phyloP scores from a whole-genome alignment of 2,797 vertebrate species.

The Gymnothorax reevesii region DNA sequence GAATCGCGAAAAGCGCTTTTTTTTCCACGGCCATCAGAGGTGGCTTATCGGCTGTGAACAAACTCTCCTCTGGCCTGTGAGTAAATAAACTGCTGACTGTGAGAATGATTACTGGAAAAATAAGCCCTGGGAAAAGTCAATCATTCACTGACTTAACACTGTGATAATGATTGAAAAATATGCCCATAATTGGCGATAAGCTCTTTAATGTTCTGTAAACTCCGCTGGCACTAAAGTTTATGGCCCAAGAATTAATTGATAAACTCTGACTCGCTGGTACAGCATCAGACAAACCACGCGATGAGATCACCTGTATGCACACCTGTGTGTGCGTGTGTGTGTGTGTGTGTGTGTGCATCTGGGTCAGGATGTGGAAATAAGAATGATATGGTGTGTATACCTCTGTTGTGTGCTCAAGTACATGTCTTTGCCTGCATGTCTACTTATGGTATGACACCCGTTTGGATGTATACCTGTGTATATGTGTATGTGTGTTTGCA shows the following conservation, averaged over 20 bases:
- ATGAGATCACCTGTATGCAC: neutral
- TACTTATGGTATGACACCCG: constrained; percentile 27
- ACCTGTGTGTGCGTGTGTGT: constrained; percentile 22
- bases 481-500: neutral
- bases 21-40: constrained; percentile 49
- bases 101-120: constrained; percentile 49
- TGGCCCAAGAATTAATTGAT: constrained; percentile 63
- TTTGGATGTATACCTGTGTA: constrained; percentile 24
- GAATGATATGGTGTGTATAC: neutral
- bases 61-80: constrained; percentile 41
- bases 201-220: constrained; percentile 53
- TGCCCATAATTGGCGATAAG: constrained; percentile 51
- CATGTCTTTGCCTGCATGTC: neutral
- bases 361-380: neutral
- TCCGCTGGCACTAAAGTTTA: constrained; percentile 60
- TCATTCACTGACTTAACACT: constrained; percentile 56
- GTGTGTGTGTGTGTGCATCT: neutral
- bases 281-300: neutral
- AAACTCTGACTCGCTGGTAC: constrained; percentile 27
- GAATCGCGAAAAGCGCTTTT: constrained; percentile 43
- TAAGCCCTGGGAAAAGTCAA: constrained; percentile 42
- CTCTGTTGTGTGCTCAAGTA: neutral
- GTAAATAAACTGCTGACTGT: constrained; percentile 59
- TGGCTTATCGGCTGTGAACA: constrained; percentile 65
- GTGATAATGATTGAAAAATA: constrained; percentile 63